Evolutionary conservation across 2,888 invertebrate species (phyloP).

Genomic region (Dryobotodes eremita): DNA sequence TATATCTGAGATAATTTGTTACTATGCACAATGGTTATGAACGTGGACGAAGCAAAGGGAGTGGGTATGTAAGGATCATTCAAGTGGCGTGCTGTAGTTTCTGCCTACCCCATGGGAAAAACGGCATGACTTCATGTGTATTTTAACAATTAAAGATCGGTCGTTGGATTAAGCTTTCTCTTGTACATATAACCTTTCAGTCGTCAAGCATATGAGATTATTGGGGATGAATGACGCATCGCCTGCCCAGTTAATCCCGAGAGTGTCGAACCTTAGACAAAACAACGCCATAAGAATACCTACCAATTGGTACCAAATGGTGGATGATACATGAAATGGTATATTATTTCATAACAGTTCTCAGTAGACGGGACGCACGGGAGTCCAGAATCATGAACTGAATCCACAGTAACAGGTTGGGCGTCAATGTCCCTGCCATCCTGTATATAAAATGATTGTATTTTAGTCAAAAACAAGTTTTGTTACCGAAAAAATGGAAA

Average conservation of each 20-base stretch:
- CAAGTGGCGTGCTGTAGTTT: background rate
- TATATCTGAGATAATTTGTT: background rate
- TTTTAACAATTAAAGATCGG: background rate
- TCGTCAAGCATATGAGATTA: background rate
- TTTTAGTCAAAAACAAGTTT: no score
- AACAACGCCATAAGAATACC: background rate
- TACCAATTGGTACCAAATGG: no score
- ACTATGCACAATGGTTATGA: background rate
- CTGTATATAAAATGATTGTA: no score
- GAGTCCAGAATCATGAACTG: no score
- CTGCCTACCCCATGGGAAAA: background rate
- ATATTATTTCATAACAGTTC: background rate
- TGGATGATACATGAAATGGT: background rate
- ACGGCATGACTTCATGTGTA: background rate
- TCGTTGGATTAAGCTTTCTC: background rate
- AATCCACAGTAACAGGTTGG: no score
- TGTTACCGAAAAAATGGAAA: no score
- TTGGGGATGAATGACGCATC: background rate
- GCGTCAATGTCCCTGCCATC: no score
- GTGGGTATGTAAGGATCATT: background rate
- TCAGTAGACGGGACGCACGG: background rate
- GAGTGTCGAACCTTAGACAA: background rate
- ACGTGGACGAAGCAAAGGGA: background rate
- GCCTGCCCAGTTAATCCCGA: background rate
- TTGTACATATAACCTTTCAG: background rate